Evolutionary conservation across 2,888 invertebrate species (phyloP), one percentile per base, ranked within the genome.

Genomic region (Sympetrum striolatum): DNA sequence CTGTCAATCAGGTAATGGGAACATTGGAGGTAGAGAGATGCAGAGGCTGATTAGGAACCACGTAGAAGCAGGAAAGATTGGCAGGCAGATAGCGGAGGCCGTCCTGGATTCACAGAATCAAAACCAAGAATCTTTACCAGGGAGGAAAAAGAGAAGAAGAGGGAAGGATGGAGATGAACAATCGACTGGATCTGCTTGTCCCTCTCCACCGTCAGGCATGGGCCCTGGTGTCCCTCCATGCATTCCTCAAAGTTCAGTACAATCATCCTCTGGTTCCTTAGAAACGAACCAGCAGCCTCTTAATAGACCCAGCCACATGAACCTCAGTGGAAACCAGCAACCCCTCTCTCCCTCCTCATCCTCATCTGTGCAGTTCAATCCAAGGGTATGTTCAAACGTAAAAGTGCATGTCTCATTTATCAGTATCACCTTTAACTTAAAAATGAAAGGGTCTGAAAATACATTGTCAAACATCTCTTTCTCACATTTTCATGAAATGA

Each of bases 51-150:
- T 97, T 92, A 96, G 96, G 92, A 96, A 96, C 91, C 96, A 97
- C 92, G 95, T 97, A 90, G 97, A 97, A 94, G 97, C 97, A 80
- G 97, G 97, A 93, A 97, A 97, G 94, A 97, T 98, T 92, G 98
- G 98, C 14, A 95, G 96, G 90, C 96, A 97, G 93, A 97, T 98
- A 92, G 98, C 97, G 0, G 97, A 97, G 92, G 97, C 97, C 93
- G 97, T 96, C 86, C 93, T 97, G 92, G 96, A 96, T 92, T 94
- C 94, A 82, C 95, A 96, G 92, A 73, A 25, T 73, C 94, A 95
- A 92, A 94, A 95, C 91, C 93, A 94, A 60, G 95, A 94, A 31
- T 92, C 90, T 81, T 91, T 14, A 91, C 91, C 90, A 31, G 82
- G 90, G 81, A 91, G 58, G 58, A 90, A 3, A 37, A 86, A 31